Base-by-base conservation (phyloP, 2,797 vertebrate species). In the Notolepis coatsorum region DNA sequence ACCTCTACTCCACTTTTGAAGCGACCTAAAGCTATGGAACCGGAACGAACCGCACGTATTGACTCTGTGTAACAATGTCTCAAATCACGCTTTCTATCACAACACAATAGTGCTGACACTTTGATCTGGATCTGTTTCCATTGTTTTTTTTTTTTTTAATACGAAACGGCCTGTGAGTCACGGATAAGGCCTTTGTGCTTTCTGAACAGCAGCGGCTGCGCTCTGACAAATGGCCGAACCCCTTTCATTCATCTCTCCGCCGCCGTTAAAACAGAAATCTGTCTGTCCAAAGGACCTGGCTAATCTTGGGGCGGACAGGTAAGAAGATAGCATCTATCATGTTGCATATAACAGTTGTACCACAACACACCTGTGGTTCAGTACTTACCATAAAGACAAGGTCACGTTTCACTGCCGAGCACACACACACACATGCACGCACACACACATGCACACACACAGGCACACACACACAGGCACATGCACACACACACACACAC, bases 301-400 rank as follows among this genome's bases (percentile, higher is more conserved):
- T 76, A 59, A 77, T 76, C 68, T 69, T 60, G 57, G 42, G 77
- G 67, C 21, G 33, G 48, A 39, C 41, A 25, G 30, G 71, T 72
- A 61, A 79, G 50, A 37, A 23, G 68, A 84, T 74, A 68, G 1
- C 71, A 74, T 87, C 58, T 47, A 71, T 84, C 80, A 84, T 25
- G 13, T 85, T 73, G 7, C 42, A 10, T 18, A 58, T 58, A 21
- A 24, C 25, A 58, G 30, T 58, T 47, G 17, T 25, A 15, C 43
- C n/a, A 20, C 41, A 20, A 67, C 77, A 78, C 79, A 85, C 80
- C 86, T 80, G 72, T 51, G 64, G 56, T 65, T 52, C 64, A 69
- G 63, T 59, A 78, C 68, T 69, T 65, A 30, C 43, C 47, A 43
- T 31, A 51, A 73, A 75, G 43, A 37, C 65, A 65, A 73, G 80